phyloP scores from a whole-genome alignment of 2,113 vertebrate genomes.

The Agelaius phoeniceus region DNA sequence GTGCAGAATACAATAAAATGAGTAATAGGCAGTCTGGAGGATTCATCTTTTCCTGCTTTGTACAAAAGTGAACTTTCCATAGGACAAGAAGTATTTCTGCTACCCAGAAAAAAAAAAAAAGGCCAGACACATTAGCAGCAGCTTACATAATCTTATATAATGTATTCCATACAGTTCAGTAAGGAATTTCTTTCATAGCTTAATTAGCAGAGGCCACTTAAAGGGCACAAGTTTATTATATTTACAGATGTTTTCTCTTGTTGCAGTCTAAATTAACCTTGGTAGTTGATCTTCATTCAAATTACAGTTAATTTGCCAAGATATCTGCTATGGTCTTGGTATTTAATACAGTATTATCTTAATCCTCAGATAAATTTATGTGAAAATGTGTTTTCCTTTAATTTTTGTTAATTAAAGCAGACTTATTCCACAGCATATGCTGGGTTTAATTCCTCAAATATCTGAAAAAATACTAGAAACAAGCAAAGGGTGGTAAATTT shows the following conservation, averaged over 20 bases:
- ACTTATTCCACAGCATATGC: neutral
- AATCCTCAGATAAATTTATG: neutral
- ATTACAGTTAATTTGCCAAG: neutral
- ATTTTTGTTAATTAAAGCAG: neutral
- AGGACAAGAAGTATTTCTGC: neutral
- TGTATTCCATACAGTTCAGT: neutral
- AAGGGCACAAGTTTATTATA: neutral
- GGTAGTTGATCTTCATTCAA: neutral
- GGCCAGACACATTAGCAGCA: neutral
- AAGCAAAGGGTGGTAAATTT: neutral
- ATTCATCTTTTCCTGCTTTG: neutral
- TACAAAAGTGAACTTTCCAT: neutral
- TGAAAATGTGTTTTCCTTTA: neutral
- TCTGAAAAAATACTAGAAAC: neutral
- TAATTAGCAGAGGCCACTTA: neutral
- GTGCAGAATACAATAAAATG: neutral
- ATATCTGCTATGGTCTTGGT: neutral
- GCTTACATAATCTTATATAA: neutral
- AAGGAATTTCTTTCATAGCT: neutral
- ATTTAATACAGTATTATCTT: neutral
- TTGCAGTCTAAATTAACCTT: neutral
- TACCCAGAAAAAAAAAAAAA: neutral
- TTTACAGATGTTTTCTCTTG: neutral
- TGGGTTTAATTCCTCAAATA: neutral
- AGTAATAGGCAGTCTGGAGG: neutral